phyloP scores from a whole-genome alignment of 2,797 vertebrate species.

The Gephyroberyx darwinii region DNA sequence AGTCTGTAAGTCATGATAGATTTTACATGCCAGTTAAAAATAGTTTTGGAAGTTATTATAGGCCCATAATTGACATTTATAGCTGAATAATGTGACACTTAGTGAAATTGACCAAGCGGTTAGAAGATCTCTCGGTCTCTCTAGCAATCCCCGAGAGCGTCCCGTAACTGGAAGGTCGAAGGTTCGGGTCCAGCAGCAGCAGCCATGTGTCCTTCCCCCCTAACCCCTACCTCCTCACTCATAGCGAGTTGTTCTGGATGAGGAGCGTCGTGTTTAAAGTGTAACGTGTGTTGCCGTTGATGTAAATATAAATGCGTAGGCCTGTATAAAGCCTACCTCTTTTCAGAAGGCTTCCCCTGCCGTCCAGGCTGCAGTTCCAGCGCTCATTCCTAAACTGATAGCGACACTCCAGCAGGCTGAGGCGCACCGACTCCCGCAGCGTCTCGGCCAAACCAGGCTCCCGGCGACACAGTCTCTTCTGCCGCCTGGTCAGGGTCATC shows the following conservation, averaged over 20 bases:
- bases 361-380: slow-evolving; percentile 98
- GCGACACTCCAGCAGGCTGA: slow-evolving; percentile 93
- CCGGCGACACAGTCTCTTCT: slow-evolving; percentile 92
- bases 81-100: too few species aligned
- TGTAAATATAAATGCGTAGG: too few species aligned
- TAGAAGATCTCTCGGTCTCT: too few species aligned
- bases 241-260: too few species aligned
- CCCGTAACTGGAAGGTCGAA: neutral
- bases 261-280: neutral
- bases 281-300: neutral
- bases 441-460: slow-evolving; percentile 96
- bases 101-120: too few species aligned
- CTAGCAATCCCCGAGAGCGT: neutral
- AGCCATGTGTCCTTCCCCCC: neutral
- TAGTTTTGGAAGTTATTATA: too few species aligned
- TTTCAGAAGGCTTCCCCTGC: slow-evolving; percentile 91
- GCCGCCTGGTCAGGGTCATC: slow-evolving; percentile 89
- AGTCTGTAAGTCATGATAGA: too few species aligned
- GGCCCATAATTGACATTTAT: too few species aligned
- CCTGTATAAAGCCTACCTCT: slow-evolving; percentile 81
- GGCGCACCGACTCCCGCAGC: slow-evolving; percentile 90
- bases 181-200: neutral
- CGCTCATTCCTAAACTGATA: slow-evolving; percentile 95
- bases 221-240: too few species aligned
- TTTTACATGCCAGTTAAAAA: too few species aligned